Evolutionary conservation across 1,140 invertebrate genomes (phyloP).

Genomic region (Macrocentrus cingulum): DNA sequence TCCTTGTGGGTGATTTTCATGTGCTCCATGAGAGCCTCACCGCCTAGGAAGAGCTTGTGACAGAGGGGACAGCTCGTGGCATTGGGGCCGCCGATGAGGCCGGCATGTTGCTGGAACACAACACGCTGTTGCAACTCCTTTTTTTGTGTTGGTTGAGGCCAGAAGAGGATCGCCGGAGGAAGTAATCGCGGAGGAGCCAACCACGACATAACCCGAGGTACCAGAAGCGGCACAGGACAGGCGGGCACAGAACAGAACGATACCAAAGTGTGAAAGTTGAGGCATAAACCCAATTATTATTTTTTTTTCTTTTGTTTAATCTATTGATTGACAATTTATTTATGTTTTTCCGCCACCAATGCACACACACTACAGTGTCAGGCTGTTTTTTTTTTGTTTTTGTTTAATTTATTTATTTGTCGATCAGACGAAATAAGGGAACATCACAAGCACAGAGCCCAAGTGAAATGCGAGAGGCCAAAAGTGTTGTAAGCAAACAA

Average conservation of each 20-base stretch:
- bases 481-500: background rate
- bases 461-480: background rate
- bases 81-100: conserved; percentile 85
- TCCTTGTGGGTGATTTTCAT: conserved; percentile 95
- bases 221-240: conserved; percentile 55
- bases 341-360: conserved; percentile 18
- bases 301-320: conserved; percentile 1
- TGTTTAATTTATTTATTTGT: background rate
- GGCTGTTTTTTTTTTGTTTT: background rate
- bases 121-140: conserved; percentile 84
- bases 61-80: conserved; percentile 87
- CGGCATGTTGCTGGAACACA: conserved; percentile 91
- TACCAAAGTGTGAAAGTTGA: conserved; percentile 59
- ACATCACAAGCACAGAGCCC: background rate
- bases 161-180: conserved; percentile 41
- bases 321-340: background rate
- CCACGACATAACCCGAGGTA: conserved; percentile 43
- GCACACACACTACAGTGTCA: conserved; percentile 7
- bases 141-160: conserved; percentile 38
- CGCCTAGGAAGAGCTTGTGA: conserved; percentile 90
- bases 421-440: background rate
- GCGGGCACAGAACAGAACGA: conserved; percentile 54
- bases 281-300: conserved; percentile 36
- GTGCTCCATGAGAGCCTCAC: conserved; percentile 90
- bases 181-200: conserved; percentile 30